phyloP scores from a whole-genome alignment of 2,888 invertebrate species.

The Ganaspis brasiliensis region DNA sequence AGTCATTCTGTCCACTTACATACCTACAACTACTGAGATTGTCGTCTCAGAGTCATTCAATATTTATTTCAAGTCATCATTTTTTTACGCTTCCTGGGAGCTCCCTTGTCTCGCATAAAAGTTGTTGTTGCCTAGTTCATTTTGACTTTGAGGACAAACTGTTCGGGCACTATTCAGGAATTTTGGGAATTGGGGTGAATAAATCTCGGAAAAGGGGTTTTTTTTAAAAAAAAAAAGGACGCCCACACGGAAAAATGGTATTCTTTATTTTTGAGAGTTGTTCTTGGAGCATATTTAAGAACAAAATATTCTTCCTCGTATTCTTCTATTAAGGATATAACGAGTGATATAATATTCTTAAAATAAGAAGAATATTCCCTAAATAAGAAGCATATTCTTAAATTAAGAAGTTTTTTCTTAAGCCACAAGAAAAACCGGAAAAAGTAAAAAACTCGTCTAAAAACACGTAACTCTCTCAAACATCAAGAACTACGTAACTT shows the following conservation, averaged over 20 bases:
- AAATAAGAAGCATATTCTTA: no score
- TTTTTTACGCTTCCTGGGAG: conserved; percentile 41
- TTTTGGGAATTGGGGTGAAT: neutral
- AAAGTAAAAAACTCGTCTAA: no score
- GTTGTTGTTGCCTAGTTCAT: conserved; percentile 26
- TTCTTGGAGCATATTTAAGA: no score
- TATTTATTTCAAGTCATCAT: conserved; percentile 30
- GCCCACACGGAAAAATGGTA: neutral
- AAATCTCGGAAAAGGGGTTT: neutral
- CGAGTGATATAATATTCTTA: no score
- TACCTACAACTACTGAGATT: conserved; percentile 24
- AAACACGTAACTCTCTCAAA: no score
- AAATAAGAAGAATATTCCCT: no score
- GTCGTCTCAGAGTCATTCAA: conserved; percentile 19
- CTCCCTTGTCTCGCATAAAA: conserved; percentile 29
- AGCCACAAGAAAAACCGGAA: no score
- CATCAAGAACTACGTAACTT: no score
- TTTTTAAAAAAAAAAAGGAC: neutral
- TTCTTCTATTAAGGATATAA: no score
- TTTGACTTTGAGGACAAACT: conserved; percentile 4
- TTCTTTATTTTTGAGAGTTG: no score
- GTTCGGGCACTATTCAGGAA: neutral
- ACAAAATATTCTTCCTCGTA: no score
- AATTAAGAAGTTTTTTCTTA: no score
- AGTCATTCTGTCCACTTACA: conserved; percentile 8